Evolutionary conservation across 2,888 invertebrate species (phyloP), one percentile per base, ranked within the genome.

Genomic region (Drosophila fungiperda): DNA sequence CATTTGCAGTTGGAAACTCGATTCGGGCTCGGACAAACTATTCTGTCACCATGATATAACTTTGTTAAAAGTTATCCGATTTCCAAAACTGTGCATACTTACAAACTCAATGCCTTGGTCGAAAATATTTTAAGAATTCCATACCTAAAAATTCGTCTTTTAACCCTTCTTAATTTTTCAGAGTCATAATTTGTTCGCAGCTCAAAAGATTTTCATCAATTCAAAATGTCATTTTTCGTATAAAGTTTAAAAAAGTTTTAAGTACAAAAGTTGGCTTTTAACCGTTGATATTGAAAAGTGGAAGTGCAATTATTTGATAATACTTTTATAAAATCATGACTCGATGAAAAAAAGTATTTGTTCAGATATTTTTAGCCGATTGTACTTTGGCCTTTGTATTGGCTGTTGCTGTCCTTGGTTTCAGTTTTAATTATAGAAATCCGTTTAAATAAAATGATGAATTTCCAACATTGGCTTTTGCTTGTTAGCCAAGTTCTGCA

Each of bases 361-460:
- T 11, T 26, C 3, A 32, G 48, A 6, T 11, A 20, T 36, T 12
- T 42, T 52, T 36, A 9, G 17, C 5, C 53, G 61, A 52, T 65
- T 73, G 66, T 66, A 70, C 74, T 82, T 73, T 80, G 64, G 71
- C 61, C 66, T 73, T 81, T 69, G 68, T 55, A 1, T 45, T 20
- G 20, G 3, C 45, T 15, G 45, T 17, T 48, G 33, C 26, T 58
- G 57, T 40, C 81, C 76, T 81, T 82, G 78, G 15, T 23, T 36
- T 33, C 61, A 58, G 52, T 49, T 49, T 40, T 32, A 62, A 55
- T 53, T 36, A 61, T 59, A 58, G 67, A 65, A 66, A 62, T 79
- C 59, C 64, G 61, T 57, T 72, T 12, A 45, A 60, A 38, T 60
- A 40, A 23, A 59, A 58, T 71, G 20, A 79, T 64, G 65, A 64